Conservation (phyloP, 2,888 invertebrate genomes). For the Ischnura elegans region DNA sequence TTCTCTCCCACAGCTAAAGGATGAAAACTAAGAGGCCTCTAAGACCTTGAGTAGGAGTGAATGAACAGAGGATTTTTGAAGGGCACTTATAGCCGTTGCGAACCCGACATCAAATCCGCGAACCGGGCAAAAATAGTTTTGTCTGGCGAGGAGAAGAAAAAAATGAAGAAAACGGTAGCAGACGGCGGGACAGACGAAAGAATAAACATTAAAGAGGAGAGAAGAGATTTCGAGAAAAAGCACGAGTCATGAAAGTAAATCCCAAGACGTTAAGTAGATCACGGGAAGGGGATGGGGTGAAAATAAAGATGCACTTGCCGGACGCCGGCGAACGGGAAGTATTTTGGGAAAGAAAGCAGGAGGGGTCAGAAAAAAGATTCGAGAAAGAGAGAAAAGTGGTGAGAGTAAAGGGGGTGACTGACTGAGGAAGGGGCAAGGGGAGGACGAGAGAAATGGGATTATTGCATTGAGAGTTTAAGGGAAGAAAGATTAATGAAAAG, state of each 20-base stretch:
- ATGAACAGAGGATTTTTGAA: neutral
- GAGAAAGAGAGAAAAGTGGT: too few species aligned
- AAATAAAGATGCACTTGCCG: constrained; percentile 21
- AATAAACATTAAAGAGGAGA: neutral
- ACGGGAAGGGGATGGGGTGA: too few species aligned
- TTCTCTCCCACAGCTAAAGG: too few species aligned
- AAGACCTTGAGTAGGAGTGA: neutral
- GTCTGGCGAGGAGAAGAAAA: neutral
- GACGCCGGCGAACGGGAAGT: neutral
- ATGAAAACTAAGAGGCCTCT: too few species aligned
- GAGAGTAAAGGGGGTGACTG: neutral
- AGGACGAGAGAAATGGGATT: too few species aligned
- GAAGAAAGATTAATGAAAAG: too few species aligned
- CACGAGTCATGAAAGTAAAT: neutral
- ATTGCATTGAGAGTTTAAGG: too few species aligned
- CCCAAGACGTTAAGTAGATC: neutral
- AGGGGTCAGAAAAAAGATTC: too few species aligned
- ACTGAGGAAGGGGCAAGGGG: too few species aligned
- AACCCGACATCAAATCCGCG: neutral
- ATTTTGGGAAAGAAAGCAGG: neutral
- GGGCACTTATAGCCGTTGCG: neutral
- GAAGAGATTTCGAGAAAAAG: neutral
- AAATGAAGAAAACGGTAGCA: neutral
- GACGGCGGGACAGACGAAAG: neutral
- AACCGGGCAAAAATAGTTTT: neutral